Evolutionary conservation across 2,888 invertebrate species (phyloP).

Genomic region (Chloroclystis v-ata): DNA sequence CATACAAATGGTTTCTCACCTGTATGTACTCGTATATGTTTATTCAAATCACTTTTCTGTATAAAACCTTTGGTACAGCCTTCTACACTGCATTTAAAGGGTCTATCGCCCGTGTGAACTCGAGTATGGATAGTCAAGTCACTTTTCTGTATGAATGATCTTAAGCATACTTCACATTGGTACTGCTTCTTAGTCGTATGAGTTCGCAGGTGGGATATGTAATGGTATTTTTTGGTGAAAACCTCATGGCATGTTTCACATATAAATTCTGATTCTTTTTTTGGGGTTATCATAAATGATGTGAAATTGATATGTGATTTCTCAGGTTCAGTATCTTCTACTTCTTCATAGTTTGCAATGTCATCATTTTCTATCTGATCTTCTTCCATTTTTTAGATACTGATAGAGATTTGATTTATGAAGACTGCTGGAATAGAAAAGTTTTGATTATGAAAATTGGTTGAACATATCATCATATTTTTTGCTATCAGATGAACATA

Average conservation of each 20-base stretch:
- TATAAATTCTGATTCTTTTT: too few species aligned
- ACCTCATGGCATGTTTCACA: not conserved
- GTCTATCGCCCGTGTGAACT: not conserved
- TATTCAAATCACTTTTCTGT: slow-evolving; percentile 2
- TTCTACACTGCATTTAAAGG: not conserved
- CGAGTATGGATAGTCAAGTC: slow-evolving; percentile 7
- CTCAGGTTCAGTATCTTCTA: not conserved
- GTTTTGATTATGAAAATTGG: too few species aligned
- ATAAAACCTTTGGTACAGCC: not conserved
- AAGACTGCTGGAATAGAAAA: too few species aligned
- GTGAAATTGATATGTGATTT: not conserved
- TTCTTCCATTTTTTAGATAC: too few species aligned
- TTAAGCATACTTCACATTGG: not conserved
- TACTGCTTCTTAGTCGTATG: slow-evolving; percentile 2
- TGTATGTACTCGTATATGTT: not conserved
- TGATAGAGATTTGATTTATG: too few species aligned
- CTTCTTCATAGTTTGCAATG: not conserved
- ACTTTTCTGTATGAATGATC: slow-evolving; percentile 6
- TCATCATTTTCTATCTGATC: not conserved
- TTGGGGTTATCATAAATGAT: too few species aligned
- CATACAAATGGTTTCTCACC: slow-evolving; percentile 1
- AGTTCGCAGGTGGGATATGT: not conserved
- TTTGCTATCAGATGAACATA: too few species aligned
- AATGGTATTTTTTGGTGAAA: slow-evolving; percentile 3
- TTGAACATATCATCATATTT: too few species aligned